Percentiles rank a stretch among this genome's conserved stretches.
These are phyloP conservation scores for Scortum barcoo DNA, from an alignment of 2,113 vertebrate genomes.

Conservation along the genomic window DNA sequence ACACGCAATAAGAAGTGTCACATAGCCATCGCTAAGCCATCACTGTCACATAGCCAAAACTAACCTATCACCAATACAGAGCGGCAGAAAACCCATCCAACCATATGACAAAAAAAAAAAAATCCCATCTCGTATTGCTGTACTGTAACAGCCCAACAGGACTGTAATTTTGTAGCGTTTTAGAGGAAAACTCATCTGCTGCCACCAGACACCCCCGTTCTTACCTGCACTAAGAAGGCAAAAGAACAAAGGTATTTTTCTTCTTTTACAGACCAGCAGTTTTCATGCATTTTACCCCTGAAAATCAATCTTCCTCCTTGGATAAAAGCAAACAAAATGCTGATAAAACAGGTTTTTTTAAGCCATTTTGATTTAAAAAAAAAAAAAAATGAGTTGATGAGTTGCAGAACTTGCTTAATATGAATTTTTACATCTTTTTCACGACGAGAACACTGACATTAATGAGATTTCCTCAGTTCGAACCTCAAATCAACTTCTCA, in stretches of 20 bases:
- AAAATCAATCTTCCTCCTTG: conserved; percentile 48
- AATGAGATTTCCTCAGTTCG: conserved; percentile 34
- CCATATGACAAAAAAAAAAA: conserved; percentile 43
- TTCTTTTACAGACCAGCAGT: conserved; percentile 20
- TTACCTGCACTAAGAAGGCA: conserved; percentile 49
- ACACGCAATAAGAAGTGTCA: conserved; percentile 4
- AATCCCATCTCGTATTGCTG: conserved; percentile 42
- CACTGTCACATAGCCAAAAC: conserved; percentile 44
- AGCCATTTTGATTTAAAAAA: too few species aligned
- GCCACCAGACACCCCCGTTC: conserved; percentile 51
- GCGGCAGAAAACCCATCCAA: conserved; percentile 48
- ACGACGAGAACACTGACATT: background rate
- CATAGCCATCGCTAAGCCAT: conserved; percentile 51
- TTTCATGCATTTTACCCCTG: conserved; percentile 55
- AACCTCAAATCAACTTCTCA: conserved; percentile 10
- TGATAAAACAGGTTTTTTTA: conserved; percentile 26
- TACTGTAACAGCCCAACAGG: conserved; percentile 41
- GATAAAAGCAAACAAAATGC: conserved; percentile 63
- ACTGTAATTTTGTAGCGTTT: conserved; percentile 58
- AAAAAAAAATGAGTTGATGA: too few species aligned
- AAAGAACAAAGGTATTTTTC: conserved; percentile 35
- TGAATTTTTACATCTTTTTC: conserved; percentile 30
- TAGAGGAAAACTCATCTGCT: conserved; percentile 67
- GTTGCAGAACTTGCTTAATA: conserved; percentile 26
- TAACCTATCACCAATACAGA: conserved; percentile 43